phyloP scores from a whole-genome alignment of 2,888 invertebrate species.

The Entomobrya multifasciata region DNA sequence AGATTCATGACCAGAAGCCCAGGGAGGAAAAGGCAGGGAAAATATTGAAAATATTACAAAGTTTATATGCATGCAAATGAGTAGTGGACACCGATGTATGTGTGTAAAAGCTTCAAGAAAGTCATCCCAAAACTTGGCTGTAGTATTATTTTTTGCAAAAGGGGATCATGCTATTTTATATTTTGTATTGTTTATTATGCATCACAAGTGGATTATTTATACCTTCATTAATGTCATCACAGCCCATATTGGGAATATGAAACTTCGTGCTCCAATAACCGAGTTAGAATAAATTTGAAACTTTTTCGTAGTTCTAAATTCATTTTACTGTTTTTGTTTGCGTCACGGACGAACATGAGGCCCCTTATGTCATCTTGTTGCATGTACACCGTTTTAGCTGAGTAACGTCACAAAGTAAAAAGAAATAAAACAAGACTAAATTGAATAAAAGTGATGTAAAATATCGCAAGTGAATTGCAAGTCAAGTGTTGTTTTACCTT shows the following conservation, averaged over 20 bases:
- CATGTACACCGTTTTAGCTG: no score
- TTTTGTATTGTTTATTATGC: background rate
- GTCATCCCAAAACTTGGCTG: no score
- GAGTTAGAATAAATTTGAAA: no score
- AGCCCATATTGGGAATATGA: background rate
- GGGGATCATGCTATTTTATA: no score
- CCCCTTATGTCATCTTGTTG: no score
- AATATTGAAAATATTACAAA: conserved; percentile 33
- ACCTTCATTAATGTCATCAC: background rate
- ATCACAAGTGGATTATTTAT: background rate
- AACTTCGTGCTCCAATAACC: conserved; percentile 29
- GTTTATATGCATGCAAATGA: background rate
- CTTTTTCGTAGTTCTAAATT: no score
- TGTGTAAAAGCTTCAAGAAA: no score
- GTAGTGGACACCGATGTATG: background rate
- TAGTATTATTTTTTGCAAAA: no score
- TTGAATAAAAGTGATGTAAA: conserved; percentile 1
- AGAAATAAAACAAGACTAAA: conserved; percentile 22
- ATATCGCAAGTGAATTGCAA: conserved; percentile 56
- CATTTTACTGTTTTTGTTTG: no score
- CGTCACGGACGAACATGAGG: no score
- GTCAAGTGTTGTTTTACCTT: no score
- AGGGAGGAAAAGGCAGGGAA: background rate
- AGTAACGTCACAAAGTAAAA: no score
- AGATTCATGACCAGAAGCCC: conserved; percentile 55